Evolutionary conservation across 2,797 vertebrate species (phyloP), one percentile per base, ranked within the genome.

Genomic region (Urophycis tenuis): DNA sequence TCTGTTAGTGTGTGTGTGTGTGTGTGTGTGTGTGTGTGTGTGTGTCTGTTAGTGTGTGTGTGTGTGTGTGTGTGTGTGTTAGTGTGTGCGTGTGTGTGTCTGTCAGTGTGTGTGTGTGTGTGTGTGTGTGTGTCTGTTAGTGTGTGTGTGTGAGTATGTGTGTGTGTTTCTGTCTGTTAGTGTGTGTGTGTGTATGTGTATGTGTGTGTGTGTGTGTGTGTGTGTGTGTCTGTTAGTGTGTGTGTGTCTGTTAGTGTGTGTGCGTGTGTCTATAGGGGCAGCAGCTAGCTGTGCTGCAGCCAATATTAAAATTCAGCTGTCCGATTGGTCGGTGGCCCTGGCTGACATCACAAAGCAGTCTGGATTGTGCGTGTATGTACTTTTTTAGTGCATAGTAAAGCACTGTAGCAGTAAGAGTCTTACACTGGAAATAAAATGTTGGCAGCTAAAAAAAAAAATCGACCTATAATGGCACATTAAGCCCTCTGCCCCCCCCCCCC

Each of bases 71-170:
- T 17, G 72, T 45, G 25, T 73, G 72, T 73, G 35, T 30, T n/a
- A 17, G 72, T 30, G 25, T 41, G n/a, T 86, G 75, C 84, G 79
- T 36, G 80, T 64, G 74, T 45, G 35, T 31, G 12, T 8, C 36
- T 45, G 25, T 73, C 35, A 41, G 35, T 83, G 79, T 36, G 80
- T 69, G 74, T 45, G 35, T 31, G 12, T 17, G 72, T 45, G 25
- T 73, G 72, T 73, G 35, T 30, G 36, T 30, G 72, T 30, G 25
- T 41, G n/a, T 35, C n/a, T n/a, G n/a, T n/a, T n/a, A n/a, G 33
- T n/a, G 12, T 41, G 72, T 73, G 34, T 84, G 84, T 83, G 88
- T 86, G 82, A 88, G 83, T 86, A 74, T 83, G 79, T 36, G 80
- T 69, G 74, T 45, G 35, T 31, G 12, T 17, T 36, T 45, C 14